phyloP scores from a whole-genome alignment of 2,797 vertebrate species.

The Bradypodion pumilum region DNA sequence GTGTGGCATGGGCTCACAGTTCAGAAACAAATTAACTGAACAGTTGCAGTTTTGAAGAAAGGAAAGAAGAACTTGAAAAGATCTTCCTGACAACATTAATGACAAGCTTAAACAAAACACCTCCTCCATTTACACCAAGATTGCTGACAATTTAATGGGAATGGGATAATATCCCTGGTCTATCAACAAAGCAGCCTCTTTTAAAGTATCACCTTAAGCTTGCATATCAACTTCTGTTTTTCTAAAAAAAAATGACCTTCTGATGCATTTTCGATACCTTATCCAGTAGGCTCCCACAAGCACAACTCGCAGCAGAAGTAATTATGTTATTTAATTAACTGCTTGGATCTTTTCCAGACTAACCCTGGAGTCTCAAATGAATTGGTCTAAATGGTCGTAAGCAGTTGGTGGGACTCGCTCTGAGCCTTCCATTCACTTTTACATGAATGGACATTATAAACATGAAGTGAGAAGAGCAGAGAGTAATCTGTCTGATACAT shows the following conservation, averaged over 20 bases:
- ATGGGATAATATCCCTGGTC: not conserved
- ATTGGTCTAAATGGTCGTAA: conserved; percentile 1
- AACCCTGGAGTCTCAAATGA: not conserved
- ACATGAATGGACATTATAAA: not conserved
- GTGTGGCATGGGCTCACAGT: not conserved
- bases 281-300: not conserved
- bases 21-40: not conserved
- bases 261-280: not conserved
- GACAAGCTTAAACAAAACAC: too few species aligned
- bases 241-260: not conserved
- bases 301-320: not conserved
- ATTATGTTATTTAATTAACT: not conserved
- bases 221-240: not conserved
- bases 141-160: too few species aligned
- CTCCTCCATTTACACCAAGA: too few species aligned
- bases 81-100: not conserved
- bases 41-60: not conserved
- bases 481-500: not conserved
- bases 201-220: not conserved
- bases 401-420: too few species aligned
- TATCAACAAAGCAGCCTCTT: not conserved
- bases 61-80: not conserved
- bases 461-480: not conserved
- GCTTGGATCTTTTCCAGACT: not conserved
- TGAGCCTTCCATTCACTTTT: not conserved